phyloP scores from a whole-genome alignment of 2,797 vertebrate species.

The Rousettus madagascariensis region DNA sequence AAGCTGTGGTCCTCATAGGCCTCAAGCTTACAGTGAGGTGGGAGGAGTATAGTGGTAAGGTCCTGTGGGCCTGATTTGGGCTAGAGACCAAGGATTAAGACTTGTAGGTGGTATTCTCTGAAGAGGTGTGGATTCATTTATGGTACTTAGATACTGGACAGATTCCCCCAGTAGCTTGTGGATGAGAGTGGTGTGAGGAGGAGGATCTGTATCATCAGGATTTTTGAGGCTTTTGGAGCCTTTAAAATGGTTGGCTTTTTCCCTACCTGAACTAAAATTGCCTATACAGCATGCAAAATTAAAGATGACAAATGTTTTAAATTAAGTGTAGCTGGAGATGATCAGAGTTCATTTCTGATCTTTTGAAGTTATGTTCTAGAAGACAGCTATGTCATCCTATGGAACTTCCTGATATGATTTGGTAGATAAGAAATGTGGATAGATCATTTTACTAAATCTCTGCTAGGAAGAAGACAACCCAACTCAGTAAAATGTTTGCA shows the following conservation, averaged over 20 bases:
- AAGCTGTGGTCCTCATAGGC: not conserved
- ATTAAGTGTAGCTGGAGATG: not conserved
- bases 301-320: slow-evolving; percentile 18
- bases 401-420: not conserved
- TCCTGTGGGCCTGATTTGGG: not conserved
- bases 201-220: not conserved
- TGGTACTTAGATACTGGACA: not conserved
- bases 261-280: not conserved
- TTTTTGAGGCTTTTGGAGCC: not conserved
- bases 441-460: not conserved
- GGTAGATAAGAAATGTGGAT: not conserved
- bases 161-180: not conserved
- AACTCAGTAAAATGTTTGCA: not conserved
- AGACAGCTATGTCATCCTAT: not conserved
- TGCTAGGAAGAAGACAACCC: not conserved
- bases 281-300: not conserved
- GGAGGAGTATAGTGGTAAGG: not conserved
- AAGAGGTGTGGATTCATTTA: not conserved
- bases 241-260: slow-evolving; percentile 13
- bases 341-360: not conserved
- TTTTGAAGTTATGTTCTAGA: not conserved
- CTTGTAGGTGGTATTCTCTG: not conserved
- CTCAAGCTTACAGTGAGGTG: not conserved
- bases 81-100: not conserved
- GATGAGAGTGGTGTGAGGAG: not conserved